phyloP scores from a whole-genome alignment of 2,113 vertebrate genomes.

The Ciconia maguari region DNA sequence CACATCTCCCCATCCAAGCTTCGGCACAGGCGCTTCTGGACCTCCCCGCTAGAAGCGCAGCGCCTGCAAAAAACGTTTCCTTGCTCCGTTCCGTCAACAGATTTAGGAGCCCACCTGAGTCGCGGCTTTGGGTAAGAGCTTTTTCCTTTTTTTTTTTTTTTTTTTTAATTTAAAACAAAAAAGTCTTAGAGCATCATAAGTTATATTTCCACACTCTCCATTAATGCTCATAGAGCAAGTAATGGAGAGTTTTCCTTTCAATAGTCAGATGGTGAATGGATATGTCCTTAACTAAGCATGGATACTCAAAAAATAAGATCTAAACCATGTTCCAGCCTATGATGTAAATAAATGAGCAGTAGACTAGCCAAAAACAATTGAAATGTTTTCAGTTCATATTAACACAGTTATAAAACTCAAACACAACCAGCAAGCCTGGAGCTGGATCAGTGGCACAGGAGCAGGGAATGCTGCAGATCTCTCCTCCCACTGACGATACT shows the following conservation, averaged over 20 bases:
- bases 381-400: neutral
- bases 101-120: neutral
- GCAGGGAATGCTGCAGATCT: neutral
- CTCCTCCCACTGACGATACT: neutral
- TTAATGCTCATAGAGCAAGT: neutral
- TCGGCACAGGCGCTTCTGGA: neutral
- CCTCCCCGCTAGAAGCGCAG: neutral
- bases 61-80: neutral
- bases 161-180: neutral
- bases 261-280: neutral
- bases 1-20: neutral
- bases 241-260: neutral
- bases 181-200: neutral
- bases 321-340: neutral
- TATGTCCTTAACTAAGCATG: neutral
- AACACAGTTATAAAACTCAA: neutral
- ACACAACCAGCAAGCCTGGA: neutral
- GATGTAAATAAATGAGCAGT: neutral
- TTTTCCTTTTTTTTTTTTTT: neutral
- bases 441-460: neutral
- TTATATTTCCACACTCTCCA: neutral
- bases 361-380: neutral
- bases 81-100: neutral
- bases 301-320: neutral
- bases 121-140: neutral